phyloP scores from a whole-genome alignment of 2,113 vertebrate genomes.

The Thunnus thynnus region DNA sequence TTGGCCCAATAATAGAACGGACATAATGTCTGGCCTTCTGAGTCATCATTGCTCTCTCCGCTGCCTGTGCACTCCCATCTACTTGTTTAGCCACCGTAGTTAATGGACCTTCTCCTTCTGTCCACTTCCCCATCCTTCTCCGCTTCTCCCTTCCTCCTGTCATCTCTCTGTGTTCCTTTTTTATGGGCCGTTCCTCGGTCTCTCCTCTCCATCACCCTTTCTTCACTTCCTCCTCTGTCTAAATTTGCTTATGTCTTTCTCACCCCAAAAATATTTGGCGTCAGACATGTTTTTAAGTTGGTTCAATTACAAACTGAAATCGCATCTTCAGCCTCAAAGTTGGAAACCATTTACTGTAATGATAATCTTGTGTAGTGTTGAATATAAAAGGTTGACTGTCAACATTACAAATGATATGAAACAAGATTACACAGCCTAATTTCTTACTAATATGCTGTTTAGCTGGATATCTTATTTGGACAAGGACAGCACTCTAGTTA shows the following conservation, averaged over 20 bases:
- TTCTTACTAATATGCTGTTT: not conserved
- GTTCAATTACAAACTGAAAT: not conserved
- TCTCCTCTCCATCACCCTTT: not conserved
- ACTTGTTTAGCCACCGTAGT: slow-evolving; percentile 60
- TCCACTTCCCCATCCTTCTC: slow-evolving; percentile 58
- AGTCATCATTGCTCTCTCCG: slow-evolving; percentile 63
- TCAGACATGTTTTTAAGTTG: not conserved
- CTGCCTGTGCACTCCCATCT: slow-evolving; percentile 63
- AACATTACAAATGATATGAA: not conserved
- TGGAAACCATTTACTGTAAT: not conserved
- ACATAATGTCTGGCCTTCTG: slow-evolving; percentile 69
- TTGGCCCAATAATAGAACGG: slow-evolving; percentile 62
- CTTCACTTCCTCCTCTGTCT: slow-evolving; percentile 9
- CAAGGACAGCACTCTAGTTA: not conserved
- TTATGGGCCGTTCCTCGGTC: not conserved
- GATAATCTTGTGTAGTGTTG: not conserved
- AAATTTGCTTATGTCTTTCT: not conserved
- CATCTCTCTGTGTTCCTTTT: slow-evolving; percentile 9
- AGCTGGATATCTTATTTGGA: not conserved
- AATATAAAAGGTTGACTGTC: too few relatives aligned
- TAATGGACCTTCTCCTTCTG: slow-evolving; percentile 69
- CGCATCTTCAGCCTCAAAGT: not conserved
- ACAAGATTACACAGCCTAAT: not conserved
- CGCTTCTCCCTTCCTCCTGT: slow-evolving; percentile 6
- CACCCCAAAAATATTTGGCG: not conserved